Conservation (phyloP, 2,113 vertebrate species). For the Seriola quinqueradiata region DNA sequence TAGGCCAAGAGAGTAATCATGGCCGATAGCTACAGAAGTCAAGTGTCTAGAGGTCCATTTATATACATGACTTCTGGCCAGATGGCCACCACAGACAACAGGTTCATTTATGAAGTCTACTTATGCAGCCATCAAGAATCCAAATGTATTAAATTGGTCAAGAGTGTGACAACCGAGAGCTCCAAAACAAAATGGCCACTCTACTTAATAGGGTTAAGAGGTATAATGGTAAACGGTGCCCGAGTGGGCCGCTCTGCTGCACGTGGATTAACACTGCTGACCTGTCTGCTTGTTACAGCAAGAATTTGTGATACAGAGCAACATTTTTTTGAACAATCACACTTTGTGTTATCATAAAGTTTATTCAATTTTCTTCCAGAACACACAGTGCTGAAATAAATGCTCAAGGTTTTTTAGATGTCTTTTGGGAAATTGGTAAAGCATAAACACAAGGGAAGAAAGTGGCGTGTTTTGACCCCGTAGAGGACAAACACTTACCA, state of each 20-base stretch:
- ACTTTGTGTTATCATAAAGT: slow-evolving; percentile 38
- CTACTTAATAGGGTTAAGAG: slow-evolving; percentile 63
- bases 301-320: slow-evolving; percentile 45
- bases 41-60: slow-evolving; percentile 78
- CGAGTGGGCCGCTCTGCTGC: slow-evolving; percentile 40
- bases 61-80: slow-evolving; percentile 79
- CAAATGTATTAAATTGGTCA: slow-evolving; percentile 66
- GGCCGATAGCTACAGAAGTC: slow-evolving; percentile 74
- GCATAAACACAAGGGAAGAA: slow-evolving; percentile 70
- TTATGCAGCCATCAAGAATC: slow-evolving; percentile 75
- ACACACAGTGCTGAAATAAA: slow-evolving; percentile 52
- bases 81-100: slow-evolving; percentile 78
- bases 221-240: slow-evolving; percentile 47
- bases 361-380: slow-evolving; percentile 50
- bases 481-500: slow-evolving; percentile 79
- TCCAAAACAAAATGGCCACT: slow-evolving; percentile 66
- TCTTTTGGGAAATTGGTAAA: slow-evolving; percentile 73
- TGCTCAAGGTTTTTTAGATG: slow-evolving; percentile 56
- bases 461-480: slow-evolving; percentile 67
- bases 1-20: slow-evolving; percentile 80
- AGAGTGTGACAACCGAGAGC: slow-evolving; percentile 50
- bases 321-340: slow-evolving; percentile 43
- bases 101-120: slow-evolving; percentile 74
- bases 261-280: slow-evolving; percentile 68
- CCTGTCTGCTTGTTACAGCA: slow-evolving; percentile 55